Percentiles rank a stretch among this genome's conserved stretches.
These are phyloP conservation scores for Riptortus pedestris DNA, from an alignment of 1,140 invertebrate species.

Conservation along the genomic window DNA sequence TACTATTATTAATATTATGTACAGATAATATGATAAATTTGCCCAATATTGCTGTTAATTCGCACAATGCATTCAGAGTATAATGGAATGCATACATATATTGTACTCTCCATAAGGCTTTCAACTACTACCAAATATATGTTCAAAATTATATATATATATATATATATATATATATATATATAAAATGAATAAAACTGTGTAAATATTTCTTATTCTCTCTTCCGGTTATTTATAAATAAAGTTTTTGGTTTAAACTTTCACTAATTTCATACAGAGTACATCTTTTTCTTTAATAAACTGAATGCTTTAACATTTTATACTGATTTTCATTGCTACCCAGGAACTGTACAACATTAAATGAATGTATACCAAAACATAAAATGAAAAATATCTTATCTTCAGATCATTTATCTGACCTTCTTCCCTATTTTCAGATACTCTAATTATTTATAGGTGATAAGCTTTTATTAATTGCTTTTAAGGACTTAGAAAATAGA, in stretches of 20 bases:
- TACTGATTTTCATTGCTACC: too few species aligned
- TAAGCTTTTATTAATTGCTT: too few species aligned
- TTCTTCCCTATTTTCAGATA: too few species aligned
- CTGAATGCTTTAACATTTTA: conserved; percentile 10
- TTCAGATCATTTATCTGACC: too few species aligned
- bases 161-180: not conserved
- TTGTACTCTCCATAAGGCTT: conserved; percentile 10
- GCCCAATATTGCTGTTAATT: conserved; percentile 9
- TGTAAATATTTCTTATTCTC: conserved; percentile 11
- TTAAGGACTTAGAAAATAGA: too few species aligned
- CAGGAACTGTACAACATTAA: too few species aligned
- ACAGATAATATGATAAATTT: not conserved
- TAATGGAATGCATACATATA: conserved; percentile 1
- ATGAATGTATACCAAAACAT: too few species aligned
- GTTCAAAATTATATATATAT: not conserved
- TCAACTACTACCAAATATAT: conserved; percentile 11
- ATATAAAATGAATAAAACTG: too few species aligned
- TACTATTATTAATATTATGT: not conserved
- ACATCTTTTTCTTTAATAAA: conserved; percentile 17
- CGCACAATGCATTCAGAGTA: conserved; percentile 17
- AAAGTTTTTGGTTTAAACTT: conserved; percentile 8
- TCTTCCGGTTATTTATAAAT: conserved; percentile 17
- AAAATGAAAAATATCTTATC: too few species aligned
- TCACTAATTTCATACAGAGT: conserved; percentile 8
- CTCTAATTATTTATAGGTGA: too few species aligned